phyloP scores from a whole-genome alignment of 23 tunicate genomes.

The Phallusia fumigata region DNA sequence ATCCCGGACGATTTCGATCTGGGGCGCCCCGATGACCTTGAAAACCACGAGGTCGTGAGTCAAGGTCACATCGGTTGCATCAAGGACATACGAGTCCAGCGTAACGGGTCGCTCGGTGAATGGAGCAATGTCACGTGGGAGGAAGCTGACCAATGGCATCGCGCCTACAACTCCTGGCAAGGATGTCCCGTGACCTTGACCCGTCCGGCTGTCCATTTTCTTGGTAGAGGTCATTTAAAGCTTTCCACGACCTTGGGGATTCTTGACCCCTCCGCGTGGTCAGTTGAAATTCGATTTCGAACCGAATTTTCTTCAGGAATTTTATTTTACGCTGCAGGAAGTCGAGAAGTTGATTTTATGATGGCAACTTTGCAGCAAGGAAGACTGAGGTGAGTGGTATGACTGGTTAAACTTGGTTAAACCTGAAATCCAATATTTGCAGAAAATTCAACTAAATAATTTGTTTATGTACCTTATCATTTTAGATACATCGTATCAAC shows the following conservation, averaged over 20 bases:
- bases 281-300: slow-evolving; percentile 47
- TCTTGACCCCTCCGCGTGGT: slow-evolving; percentile 40
- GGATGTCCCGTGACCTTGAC: slow-evolving; percentile 77
- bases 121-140: slow-evolving; percentile 88
- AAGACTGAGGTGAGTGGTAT: slow-evolving; percentile 35
- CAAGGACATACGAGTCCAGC: slow-evolving; percentile 73
- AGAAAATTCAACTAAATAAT: too few species aligned
- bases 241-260: slow-evolving; percentile 18
- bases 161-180: slow-evolving; percentile 84
- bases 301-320: slow-evolving; percentile 69
- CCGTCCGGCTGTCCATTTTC: slow-evolving; percentile 69
- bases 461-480: too few species aligned
- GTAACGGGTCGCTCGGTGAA: slow-evolving; percentile 55
- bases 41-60: slow-evolving; percentile 41
- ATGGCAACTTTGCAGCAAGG: slow-evolving; percentile 50
- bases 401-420: too few species aligned
- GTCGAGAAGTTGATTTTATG: slow-evolving; percentile 16
- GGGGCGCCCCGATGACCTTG: slow-evolving; percentile 64
- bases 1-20: slow-evolving; percentile 55
- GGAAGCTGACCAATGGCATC: slow-evolving; percentile 57
- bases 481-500: slow-evolving; percentile 44
- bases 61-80: slow-evolving; percentile 68
- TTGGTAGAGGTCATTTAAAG: slow-evolving; percentile 74
- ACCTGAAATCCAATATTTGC: too few species aligned
- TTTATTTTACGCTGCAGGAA: slow-evolving; percentile 52